Conservation (phyloP, 2,797 vertebrate species). For the Eospalax fontanierii region DNA sequence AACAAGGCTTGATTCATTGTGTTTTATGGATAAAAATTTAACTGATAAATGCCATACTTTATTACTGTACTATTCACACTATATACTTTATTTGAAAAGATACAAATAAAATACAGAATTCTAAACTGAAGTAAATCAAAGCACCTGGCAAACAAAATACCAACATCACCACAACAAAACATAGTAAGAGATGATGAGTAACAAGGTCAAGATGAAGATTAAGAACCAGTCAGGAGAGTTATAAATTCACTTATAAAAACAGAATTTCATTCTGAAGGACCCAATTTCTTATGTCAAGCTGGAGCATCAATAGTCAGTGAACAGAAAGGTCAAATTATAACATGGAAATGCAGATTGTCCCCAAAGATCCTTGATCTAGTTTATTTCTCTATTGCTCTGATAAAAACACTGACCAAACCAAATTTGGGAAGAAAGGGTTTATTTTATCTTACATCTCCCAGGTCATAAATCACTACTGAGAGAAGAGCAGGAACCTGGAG, state of each 20-base stretch:
- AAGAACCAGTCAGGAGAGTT: background rate
- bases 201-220: background rate
- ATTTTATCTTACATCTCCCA: no score
- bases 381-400: no score
- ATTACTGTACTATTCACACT: background rate
- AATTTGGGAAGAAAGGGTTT: no score
- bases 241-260: background rate
- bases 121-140: conserved; percentile 52
- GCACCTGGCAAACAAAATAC: background rate
- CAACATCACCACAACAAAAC: background rate
- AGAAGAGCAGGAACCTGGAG: no score
- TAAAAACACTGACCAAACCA: no score
- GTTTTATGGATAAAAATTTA: conserved; percentile 41
- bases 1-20: conserved; percentile 8
- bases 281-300: background rate
- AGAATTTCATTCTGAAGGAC: background rate
- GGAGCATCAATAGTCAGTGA: background rate
- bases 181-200: background rate
- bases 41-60: background rate
- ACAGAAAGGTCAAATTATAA: background rate
- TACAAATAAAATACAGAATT: conserved; percentile 34
- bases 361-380: background rate
- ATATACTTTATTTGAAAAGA: no score
- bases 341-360: background rate
- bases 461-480: no score